Evolutionary conservation across 2,888 invertebrate species (phyloP), one percentile per base, ranked within the genome.

Genomic region (Aethes cnicana): DNA sequence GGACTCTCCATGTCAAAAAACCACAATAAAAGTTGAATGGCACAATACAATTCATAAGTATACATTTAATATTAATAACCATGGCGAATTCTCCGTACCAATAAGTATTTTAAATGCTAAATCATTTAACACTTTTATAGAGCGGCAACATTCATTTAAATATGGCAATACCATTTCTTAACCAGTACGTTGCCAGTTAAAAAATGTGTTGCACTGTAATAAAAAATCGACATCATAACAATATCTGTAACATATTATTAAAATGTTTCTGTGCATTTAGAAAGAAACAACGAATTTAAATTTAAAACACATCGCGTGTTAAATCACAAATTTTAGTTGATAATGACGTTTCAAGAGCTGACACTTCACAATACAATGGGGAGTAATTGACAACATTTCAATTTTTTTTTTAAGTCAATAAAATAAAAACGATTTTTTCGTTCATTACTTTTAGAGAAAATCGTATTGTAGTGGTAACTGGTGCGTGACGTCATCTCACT

Each of bases 81-180:
- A 50, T 44, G 50, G 25, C 44, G 37, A 50, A 37, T 41, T 21
- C 37, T 23, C n/a, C 12, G 32, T 47, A 49, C 50, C 36, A 30
- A 47, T 36, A 11, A 33, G 35, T 42, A 48, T 26, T 36, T 17
- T 44, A 32, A 33, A 50, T 37, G 44, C 44, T 50, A 44, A 50
- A 50, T 39, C 36, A 50, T 44, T 37, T 50, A 50, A 43, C 50
- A 44, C n/a, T 37, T 50, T 44, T 14, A 50, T 50, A 50, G 28
- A 49, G 25, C 37, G 11, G 37, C 44, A 50, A 50, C 50, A 37
- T 44, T 50, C 44, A 50, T 44, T 43, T 50, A 44, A 44, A 44
- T 50, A 50, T 50, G 36, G 44, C 50, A 32, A 50, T 32, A 36
- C 16, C 9, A 16, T 30, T 9, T 32, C 12, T 36, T 21, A 32